phyloP scores from a whole-genome alignment of 2,888 invertebrate genomes.

The Pandemis corylana region DNA sequence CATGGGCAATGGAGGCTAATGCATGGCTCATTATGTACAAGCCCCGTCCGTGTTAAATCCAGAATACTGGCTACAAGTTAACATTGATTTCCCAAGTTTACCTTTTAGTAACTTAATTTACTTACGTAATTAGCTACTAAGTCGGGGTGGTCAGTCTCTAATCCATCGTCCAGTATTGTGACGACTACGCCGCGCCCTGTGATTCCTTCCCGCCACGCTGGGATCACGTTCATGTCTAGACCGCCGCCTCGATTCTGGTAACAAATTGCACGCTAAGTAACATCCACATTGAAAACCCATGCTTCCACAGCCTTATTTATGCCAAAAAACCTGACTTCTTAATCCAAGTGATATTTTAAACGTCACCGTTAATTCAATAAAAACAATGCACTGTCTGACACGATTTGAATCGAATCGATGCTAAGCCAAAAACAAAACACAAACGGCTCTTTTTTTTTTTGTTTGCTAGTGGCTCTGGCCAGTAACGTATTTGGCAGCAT shows the following conservation, averaged over 20 bases:
- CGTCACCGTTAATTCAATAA: neutral
- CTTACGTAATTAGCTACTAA: constrained; percentile 96
- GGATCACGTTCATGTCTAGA: constrained; percentile 97
- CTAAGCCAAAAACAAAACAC: neutral
- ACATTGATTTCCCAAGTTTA: too few relatives aligned
- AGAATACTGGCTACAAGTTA: too few relatives aligned
- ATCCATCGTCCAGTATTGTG: constrained; percentile 98
- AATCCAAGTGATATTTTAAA: neutral
- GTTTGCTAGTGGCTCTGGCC: neutral
- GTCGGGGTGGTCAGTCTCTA: constrained; percentile 98
- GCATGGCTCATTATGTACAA: too few relatives aligned
- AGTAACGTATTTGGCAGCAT: neutral
- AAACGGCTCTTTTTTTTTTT: neutral
- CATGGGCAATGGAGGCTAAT: too few relatives aligned
- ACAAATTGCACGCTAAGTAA: constrained; percentile 41
- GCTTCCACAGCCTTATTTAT: neutral
- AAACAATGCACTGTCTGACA: neutral
- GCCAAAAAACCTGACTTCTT: neutral
- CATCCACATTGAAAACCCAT: constrained; percentile 20
- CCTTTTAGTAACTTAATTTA: constrained; percentile 49
- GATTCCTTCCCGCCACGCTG: constrained; percentile 97
- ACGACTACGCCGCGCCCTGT: constrained; percentile 98
- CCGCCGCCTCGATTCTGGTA: constrained; percentile 95
- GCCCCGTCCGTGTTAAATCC: too few relatives aligned
- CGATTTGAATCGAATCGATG: neutral